Conservation (phyloP, 2,797 vertebrate species). For the Cichlasoma orientale region DNA sequence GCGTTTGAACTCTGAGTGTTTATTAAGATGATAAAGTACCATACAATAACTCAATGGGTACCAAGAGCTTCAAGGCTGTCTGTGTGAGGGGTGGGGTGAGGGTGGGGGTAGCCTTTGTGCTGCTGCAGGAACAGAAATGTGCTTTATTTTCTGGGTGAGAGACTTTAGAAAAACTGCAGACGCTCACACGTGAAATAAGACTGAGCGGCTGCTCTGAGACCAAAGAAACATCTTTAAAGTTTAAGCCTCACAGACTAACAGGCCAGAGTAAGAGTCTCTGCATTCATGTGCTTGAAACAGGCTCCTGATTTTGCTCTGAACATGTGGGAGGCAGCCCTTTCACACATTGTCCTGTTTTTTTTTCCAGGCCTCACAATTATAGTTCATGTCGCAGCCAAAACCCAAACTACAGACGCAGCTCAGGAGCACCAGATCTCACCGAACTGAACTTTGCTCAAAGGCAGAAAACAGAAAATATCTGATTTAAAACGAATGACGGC, state of each 20-base stretch:
- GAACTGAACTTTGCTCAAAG: background rate
- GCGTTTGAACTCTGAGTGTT: background rate
- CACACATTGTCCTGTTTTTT: background rate
- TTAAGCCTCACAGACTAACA: too few relatives aligned
- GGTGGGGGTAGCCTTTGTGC: background rate
- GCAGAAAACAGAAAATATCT: background rate
- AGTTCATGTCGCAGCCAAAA: background rate
- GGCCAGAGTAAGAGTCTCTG: too few relatives aligned
- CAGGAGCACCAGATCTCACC: background rate
- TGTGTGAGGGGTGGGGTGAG: background rate
- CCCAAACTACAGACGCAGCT: background rate
- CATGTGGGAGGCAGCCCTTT: background rate
- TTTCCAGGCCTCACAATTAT: background rate
- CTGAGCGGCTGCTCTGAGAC: too few relatives aligned
- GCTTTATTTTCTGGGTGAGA: background rate
- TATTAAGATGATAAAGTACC: fast-evolving
- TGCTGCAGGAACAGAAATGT: background rate
- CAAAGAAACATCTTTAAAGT: too few relatives aligned
- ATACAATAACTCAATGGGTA: background rate
- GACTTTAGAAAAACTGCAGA: background rate
- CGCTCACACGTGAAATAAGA: background rate
- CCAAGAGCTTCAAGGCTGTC: background rate
- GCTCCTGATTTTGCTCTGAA: background rate
- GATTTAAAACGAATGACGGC: background rate
- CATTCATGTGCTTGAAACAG: background rate